These are phyloP conservation scores for Polyploca ridens DNA, from an alignment of 2,888 invertebrate species.

Conservation along the genomic window DNA sequence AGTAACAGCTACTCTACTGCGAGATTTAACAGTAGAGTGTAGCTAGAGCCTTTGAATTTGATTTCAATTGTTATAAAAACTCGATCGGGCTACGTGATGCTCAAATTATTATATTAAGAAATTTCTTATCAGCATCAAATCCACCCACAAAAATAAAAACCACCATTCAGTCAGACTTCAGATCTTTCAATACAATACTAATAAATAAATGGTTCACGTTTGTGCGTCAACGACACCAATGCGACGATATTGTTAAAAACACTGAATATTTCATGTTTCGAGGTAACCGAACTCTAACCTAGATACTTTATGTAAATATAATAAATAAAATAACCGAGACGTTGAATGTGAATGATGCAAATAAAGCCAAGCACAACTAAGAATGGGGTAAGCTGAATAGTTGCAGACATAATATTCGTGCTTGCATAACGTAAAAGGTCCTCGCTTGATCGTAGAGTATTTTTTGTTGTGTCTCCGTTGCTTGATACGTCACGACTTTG, in stretches of 20 bases:
- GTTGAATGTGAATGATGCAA: slow-evolving; percentile 17
- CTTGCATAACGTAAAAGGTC: slow-evolving; percentile 53
- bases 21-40: too few relatives aligned
- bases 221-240: neutral
- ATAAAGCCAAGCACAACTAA: slow-evolving; percentile 15
- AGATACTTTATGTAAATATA: slow-evolving; percentile 18
- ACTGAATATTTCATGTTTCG: slow-evolving; percentile 11
- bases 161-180: too few relatives aligned
- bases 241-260: neutral
- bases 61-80: too few relatives aligned
- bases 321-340: slow-evolving; percentile 4
- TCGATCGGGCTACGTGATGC: too few relatives aligned
- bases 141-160: too few relatives aligned
- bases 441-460: slow-evolving; percentile 41
- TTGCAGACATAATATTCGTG: slow-evolving; percentile 46
- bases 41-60: too few relatives aligned
- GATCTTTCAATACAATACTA: too few relatives aligned
- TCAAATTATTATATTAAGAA: neutral
- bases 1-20: too few relatives aligned
- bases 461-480: slow-evolving; percentile 39
- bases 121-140: too few relatives aligned
- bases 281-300: slow-evolving; percentile 31
- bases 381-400: slow-evolving; percentile 27
- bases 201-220: neutral
- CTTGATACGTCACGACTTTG: slow-evolving; percentile 31